Conservation (phyloP, 2,888 invertebrate species). For the Metellina segmentata region DNA sequence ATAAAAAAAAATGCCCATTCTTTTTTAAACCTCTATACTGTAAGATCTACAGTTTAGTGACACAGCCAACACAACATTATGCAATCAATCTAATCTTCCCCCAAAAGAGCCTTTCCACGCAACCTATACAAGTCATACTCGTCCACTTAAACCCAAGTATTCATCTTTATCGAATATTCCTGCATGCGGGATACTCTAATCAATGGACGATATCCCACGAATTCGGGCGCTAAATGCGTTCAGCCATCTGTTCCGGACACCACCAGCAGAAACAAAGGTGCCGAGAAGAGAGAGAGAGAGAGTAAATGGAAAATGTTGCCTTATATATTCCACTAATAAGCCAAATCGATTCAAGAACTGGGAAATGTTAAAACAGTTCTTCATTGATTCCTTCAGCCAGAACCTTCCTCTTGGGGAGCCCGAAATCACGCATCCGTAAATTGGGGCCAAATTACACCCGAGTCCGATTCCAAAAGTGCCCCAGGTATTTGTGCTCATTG, state of each 20-base stretch:
- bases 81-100: too few relatives aligned
- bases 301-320: neutral
- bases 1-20: too few relatives aligned
- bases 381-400: neutral
- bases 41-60: too few relatives aligned
- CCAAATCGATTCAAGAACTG: neutral
- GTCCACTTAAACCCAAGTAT: too few relatives aligned
- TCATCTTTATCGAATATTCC: too few relatives aligned
- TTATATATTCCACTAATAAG: neutral
- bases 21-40: too few relatives aligned
- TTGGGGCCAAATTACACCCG: neutral
- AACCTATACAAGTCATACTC: too few relatives aligned
- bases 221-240: neutral
- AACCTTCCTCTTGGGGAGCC: neutral
- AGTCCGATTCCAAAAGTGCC: neutral
- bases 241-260: neutral
- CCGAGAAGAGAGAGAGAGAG: neutral
- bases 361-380: neutral
- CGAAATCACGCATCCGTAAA: neutral
- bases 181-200: too few relatives aligned
- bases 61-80: too few relatives aligned
- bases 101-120: too few relatives aligned
- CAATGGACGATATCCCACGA: too few relatives aligned
- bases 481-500: neutral
- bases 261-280: neutral